Evolutionary conservation across 2,888 invertebrate species (phyloP), one percentile per base, ranked within the genome.

Genomic region (Athalia rosae): DNA sequence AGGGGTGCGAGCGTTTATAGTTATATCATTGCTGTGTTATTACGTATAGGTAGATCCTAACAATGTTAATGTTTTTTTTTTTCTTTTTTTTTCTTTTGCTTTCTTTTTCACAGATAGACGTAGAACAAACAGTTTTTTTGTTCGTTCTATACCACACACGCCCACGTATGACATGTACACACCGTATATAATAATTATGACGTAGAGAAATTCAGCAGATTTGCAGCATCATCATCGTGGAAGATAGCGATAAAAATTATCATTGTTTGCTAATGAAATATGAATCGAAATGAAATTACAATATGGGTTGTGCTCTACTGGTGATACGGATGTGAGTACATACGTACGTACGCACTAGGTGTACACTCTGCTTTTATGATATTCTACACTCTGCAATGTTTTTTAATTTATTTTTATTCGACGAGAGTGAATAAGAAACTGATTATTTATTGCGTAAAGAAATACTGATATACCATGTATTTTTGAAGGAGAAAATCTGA

Each of bases 231-330:
- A n/a, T n/a, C n/a, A n/a, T 7, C 9, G 53, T 9, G n/a, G 5
- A 41, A 53, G 67, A 67, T 67, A 50, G 28, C 28, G 15, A 28
- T 9, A n/a, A 67, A 41, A 28, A 28, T 53, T 53, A 41, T 67
- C 41, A 50, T 67, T 4, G 67, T 53, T 53, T 41, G 6, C 41
- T 6, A 53, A 50, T 67, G 53, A 67, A 53, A 28, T 50, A 50
- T 50, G 11, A 67, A 67, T 15, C 67, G 41, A 67, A 50, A 50
- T 50, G 50, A 67, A 53, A 41, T 53, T 67, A 67, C 11, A 41
- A 53, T 53, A 13, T 47, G 45, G 9, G 11, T 62, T 15, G 9
- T 41, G 15, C n/a, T 15, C 6, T 59, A 4, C 2, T 61, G 9
- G 4, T 41, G 45, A 47, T 64, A 47, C 61, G 11, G 61, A 28